Evolutionary conservation across 2,113 vertebrate genomes (phyloP).

Genomic region (Myodes glareolus): DNA sequence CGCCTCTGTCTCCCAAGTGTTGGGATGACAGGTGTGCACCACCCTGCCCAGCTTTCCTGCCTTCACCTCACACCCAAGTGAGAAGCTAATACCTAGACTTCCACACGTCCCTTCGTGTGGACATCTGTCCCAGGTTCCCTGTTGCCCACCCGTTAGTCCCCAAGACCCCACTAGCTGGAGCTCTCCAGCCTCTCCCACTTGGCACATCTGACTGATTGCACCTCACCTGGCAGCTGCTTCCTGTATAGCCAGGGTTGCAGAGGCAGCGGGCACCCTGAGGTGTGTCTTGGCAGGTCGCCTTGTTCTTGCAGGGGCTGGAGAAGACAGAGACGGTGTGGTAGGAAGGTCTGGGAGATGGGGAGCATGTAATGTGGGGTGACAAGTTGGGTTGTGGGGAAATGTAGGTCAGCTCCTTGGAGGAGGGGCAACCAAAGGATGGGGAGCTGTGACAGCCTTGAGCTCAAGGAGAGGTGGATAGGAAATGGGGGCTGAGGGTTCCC

Average conservation of each 20-base stretch:
- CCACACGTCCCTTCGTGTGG: neutral
- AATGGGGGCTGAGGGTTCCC: neutral
- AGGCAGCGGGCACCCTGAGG: conserved; percentile 78
- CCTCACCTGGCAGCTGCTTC: conserved; percentile 81
- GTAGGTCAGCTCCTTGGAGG: neutral
- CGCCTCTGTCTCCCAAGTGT: neutral
- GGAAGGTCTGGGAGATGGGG: neutral
- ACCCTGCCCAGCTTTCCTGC: neutral
- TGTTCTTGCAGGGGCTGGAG: conserved; percentile 78
- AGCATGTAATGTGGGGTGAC: neutral
- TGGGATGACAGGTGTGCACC: neutral
- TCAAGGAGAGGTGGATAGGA: neutral
- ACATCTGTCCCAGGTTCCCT: neutral
- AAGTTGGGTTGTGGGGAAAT: neutral
- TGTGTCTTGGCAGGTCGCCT: conserved; percentile 79
- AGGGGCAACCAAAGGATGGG: neutral
- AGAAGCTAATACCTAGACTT: neutral
- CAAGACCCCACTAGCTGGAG: neutral
- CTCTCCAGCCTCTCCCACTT: neutral
- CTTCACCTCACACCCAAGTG: neutral
- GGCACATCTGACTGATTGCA: neutral
- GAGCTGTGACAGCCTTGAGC: neutral
- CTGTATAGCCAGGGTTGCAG: conserved; percentile 79
- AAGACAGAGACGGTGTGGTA: neutral
- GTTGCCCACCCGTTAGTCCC: neutral